Evolutionary conservation across 1,140 invertebrate species (phyloP), one percentile per base, ranked within the genome.

Genomic region (Pectinophora gossypiella): DNA sequence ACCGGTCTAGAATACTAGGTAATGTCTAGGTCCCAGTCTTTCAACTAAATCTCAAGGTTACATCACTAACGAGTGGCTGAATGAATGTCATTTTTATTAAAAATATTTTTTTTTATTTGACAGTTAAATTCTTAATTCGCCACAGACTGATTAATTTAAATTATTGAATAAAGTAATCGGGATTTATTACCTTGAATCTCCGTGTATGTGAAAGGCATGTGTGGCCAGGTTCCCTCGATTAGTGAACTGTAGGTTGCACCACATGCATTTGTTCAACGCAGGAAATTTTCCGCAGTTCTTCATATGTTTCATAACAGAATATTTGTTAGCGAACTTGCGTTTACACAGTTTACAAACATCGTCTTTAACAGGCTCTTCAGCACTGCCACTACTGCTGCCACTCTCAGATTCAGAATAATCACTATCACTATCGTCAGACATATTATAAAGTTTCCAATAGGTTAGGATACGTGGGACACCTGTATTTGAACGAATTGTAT

Each of bases 191-290:
- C 47, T 49, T 23, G 20, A 15, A 20, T 55, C 27, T 5, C 47
- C 20, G 20, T 45, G 53, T 0, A 50, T 22, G 3, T 22, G n/a
- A 10, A 10, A 9, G 2, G 21, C 42, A 19, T 51, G 42, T 32
- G 27, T 1, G 16, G 27, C 51, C 0, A 71, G 22, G 27, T 61
- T 68, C 0, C 59, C 65, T 5, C 50, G 56, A 19, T 66, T 68
- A 36, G 52, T 61, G 19, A 68, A 72, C n/a, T 46, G 35, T 1
- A 64, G 45, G 10, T 59, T 60, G 27, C 68, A 71, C 55, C 59
- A 67, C 1, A 21, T 45, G 40, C 65, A 68, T 32, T 32, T 32
- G n/a, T 32, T 32, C n/a, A 32, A n/a, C 27, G n/a, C n/a, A 12
- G 9, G 27, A 12, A 12, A 12, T n/a, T 32, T n/a, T 32, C n/a